Conservation (phyloP, 2,113 vertebrate genomes). For the Dunckerocampus dactyliophorus region DNA sequence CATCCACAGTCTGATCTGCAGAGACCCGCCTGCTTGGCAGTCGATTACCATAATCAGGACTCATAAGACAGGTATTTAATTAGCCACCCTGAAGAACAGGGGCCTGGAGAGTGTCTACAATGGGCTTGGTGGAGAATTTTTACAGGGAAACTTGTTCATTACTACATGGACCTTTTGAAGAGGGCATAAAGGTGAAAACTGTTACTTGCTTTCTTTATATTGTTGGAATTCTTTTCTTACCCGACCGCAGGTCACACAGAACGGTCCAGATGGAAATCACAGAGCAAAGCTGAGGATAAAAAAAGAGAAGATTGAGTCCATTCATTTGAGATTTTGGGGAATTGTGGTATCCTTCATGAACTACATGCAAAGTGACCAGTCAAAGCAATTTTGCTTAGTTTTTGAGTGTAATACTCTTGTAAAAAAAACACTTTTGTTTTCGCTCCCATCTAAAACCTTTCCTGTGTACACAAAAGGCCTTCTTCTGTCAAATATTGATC, state of each 20-base stretch:
- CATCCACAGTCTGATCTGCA: slow-evolving; percentile 44
- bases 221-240: background rate
- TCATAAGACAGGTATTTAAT: slow-evolving; percentile 62
- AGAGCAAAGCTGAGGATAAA: background rate
- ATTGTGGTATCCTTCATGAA: background rate
- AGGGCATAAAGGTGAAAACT: background rate
- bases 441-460: too few relatives aligned
- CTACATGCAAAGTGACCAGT: background rate
- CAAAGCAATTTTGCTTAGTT: too few relatives aligned
- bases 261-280: background rate
- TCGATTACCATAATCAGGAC: slow-evolving; percentile 65
- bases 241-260: background rate
- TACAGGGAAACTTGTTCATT: slow-evolving; percentile 6
- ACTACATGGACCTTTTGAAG: background rate
- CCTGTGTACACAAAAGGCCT: too few relatives aligned
- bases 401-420: too few relatives aligned
- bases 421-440: too few relatives aligned
- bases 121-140: background rate
- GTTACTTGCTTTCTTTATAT: background rate
- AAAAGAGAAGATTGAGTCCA: background rate
- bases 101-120: slow-evolving; percentile 10
- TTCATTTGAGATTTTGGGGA: background rate
- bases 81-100: slow-evolving; percentile 40
- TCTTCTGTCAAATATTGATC: background rate
- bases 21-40: slow-evolving; percentile 35